A percentile compares a stretch with the other conserved stretches of the same genome.
phyloP scores from a whole-genome alignment of 2,888 invertebrate species.

The Linyphia triangularis region DNA sequence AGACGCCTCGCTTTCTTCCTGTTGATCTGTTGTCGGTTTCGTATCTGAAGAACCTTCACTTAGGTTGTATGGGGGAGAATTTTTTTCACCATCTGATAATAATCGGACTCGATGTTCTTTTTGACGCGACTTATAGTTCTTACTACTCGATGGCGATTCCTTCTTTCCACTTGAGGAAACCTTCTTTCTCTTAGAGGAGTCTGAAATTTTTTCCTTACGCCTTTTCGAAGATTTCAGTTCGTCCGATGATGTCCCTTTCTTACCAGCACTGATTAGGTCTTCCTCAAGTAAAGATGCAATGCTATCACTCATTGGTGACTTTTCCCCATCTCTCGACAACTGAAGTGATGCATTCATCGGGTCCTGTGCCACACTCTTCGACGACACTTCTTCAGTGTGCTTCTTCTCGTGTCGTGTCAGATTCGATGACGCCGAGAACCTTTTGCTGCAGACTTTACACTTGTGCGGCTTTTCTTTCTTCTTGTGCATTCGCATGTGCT shows the following conservation, averaged over 20 bases:
- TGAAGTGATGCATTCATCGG: background rate
- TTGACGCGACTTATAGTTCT: background rate
- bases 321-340: background rate
- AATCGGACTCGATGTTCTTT: background rate
- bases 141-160: background rate
- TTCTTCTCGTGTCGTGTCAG: constrained; percentile 58
- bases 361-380: background rate
- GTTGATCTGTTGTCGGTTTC: background rate
- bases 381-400: background rate
- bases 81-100: background rate
- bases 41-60: background rate
- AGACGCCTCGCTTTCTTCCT: background rate
- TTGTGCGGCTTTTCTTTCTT: constrained; percentile 41
- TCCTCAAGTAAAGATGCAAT: background rate
- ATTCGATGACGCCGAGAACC: background rate
- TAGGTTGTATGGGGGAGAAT: background rate
- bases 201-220: background rate
- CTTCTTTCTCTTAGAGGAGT: background rate
- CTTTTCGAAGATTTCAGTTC: background rate
- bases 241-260: background rate
- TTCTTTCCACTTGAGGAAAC: background rate
- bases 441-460: constrained; percentile 42
- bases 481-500: constrained; percentile 42
- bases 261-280: background rate
- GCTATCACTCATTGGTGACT: background rate